A percentile compares a stretch with the other conserved stretches of the same genome.
Evolutionary conservation across 1,140 invertebrate species (phyloP).

Genomic region (Drosophila ambigua): DNA sequence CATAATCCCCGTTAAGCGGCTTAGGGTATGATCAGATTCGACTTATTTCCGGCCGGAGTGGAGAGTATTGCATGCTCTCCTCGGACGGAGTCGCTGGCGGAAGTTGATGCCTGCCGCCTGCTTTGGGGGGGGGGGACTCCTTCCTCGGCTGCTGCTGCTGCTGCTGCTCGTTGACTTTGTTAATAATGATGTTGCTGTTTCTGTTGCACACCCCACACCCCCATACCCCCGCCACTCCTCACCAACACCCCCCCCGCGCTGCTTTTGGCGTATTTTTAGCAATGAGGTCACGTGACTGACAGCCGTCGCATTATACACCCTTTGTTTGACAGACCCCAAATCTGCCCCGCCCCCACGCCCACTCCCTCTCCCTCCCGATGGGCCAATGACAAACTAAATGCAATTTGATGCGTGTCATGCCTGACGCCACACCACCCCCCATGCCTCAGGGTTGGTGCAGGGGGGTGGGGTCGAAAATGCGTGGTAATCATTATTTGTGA

Average conservation of each 20-base stretch:
- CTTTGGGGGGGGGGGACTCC: no score
- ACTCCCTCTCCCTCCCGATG: neutral
- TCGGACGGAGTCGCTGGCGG: neutral
- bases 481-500: conserved; percentile 81
- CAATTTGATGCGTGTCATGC: conserved; percentile 79
- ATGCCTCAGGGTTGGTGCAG: neutral
- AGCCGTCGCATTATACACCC: conserved; percentile 27
- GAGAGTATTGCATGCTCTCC: conserved; percentile 52
- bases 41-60: conserved; percentile 42
- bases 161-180: conserved; percentile 66
- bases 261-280: conserved; percentile 55
- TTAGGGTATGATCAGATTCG: conserved; percentile 53
- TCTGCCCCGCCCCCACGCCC: no score
- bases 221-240: conserved; percentile 1
- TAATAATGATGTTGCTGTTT: conserved; percentile 68
- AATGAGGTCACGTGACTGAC: conserved; percentile 74
- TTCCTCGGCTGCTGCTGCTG: conserved; percentile 1
- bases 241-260: neutral
- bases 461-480: conserved; percentile 62
- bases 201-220: neutral
- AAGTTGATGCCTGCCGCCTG: no score
- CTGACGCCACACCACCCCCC: conserved; percentile 2
- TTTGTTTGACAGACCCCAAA: conserved; percentile 28
- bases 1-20: conserved; percentile 25
- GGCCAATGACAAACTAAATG: conserved; percentile 75